A percentile compares a stretch with the other conserved stretches of the same genome.
phyloP scores from a whole-genome alignment of 2,113 vertebrate species.

The Bettongia penicillata region DNA sequence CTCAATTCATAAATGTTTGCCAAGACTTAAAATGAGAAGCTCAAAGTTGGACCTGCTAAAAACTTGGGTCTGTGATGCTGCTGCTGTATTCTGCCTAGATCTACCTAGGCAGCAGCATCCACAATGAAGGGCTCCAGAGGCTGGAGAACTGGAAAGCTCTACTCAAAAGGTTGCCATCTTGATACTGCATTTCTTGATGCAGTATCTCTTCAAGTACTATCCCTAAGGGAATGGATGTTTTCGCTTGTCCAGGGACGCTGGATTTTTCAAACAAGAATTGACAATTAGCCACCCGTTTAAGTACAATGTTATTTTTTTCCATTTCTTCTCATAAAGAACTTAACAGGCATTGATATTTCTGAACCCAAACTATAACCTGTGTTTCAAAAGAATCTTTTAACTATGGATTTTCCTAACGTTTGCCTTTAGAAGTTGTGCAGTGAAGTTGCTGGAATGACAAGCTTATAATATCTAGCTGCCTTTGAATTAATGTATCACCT shows the following conservation, averaged over 20 bases:
- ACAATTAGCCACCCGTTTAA: constrained; percentile 73
- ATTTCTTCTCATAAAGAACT: constrained; percentile 54
- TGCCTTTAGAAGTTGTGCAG: constrained; percentile 63
- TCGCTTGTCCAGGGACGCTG: constrained; percentile 64
- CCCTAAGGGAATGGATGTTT: constrained; percentile 67
- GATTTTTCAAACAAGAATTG: constrained; percentile 71
- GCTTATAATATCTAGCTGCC: constrained; percentile 52
- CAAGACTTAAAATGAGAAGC: constrained; percentile 53
- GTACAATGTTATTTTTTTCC: constrained; percentile 66
- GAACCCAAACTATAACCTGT: constrained; percentile 66
- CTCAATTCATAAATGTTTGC: constrained; percentile 65
- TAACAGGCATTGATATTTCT: constrained; percentile 67
- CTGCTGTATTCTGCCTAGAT: not conserved
- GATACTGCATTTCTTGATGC: constrained; percentile 67
- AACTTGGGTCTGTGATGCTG: not conserved
- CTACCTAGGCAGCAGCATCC: fast-evolving
- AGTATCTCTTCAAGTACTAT: constrained; percentile 57
- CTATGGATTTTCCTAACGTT: constrained; percentile 69
- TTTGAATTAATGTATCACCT: constrained; percentile 69
- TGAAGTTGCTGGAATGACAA: constrained; percentile 55
- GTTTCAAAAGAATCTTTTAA: constrained; percentile 71
- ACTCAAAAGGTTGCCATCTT: constrained; percentile 32
- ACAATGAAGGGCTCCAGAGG: fast-evolving
- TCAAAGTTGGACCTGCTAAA: constrained; percentile 9
- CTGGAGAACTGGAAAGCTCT: constrained; percentile 3